Evolutionary conservation across 2,888 invertebrate species (phyloP).

Genomic region (Gandaritis pyraliata): DNA sequence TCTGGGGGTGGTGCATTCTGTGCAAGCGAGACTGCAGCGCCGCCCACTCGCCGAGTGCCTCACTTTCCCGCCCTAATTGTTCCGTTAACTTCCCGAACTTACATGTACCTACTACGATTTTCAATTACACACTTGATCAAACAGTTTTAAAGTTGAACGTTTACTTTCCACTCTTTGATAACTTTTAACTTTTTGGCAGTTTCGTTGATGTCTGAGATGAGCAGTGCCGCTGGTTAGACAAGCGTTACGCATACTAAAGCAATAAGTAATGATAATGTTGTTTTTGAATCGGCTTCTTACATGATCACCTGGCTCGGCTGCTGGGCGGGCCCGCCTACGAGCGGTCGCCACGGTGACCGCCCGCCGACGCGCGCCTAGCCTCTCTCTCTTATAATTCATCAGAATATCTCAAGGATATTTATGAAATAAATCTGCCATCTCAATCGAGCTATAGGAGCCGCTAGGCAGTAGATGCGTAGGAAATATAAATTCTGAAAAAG

Average conservation of each 20-base stretch:
- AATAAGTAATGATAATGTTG: constrained; percentile 24
- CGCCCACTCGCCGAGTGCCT: constrained; percentile 81
- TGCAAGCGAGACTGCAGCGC: constrained; percentile 82
- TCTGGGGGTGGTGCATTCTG: constrained; percentile 79
- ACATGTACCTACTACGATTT: constrained; percentile 47
- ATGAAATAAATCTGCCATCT: not conserved
- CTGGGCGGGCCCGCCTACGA: constrained; percentile 61
- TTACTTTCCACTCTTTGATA: constrained; percentile 22
- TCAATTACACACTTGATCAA: constrained; percentile 50
- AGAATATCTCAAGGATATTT: constrained; percentile 2
- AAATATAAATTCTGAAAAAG: too few species aligned
- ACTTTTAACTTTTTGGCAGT: not conserved
- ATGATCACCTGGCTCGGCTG: constrained; percentile 45
- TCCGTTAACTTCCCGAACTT: constrained; percentile 65
- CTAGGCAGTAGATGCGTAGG: too few species aligned
- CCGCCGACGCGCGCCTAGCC: constrained; percentile 58
- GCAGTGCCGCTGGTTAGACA: constrained; percentile 12
- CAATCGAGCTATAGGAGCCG: too few species aligned
- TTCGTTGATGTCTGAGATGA: constrained; percentile 10
- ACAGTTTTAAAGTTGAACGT: constrained; percentile 38
- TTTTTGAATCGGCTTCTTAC: constrained; percentile 46
- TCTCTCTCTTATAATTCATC: constrained; percentile 27
- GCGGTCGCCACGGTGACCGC: constrained; percentile 70
- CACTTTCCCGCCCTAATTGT: constrained; percentile 81
- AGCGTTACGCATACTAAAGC: constrained; percentile 30